phyloP scores from a whole-genome alignment of 2,797 vertebrate species.

The Sebastes elongatus region DNA sequence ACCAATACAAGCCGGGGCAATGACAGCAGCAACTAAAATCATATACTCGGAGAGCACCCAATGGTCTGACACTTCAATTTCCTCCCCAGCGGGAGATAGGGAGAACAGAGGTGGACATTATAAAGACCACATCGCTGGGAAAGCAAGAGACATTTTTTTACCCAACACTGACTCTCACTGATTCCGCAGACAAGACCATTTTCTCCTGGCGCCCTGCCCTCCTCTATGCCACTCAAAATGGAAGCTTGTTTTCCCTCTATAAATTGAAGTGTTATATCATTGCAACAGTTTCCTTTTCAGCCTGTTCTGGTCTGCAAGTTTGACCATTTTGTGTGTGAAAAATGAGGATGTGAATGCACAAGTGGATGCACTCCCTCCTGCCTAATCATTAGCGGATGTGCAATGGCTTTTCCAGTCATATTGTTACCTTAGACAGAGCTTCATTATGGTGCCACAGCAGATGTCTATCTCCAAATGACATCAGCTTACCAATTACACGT shows the following conservation, averaged over 20 bases:
- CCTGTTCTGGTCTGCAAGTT: constrained; percentile 42
- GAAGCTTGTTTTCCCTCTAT: constrained; percentile 66
- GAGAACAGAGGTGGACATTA: constrained; percentile 75
- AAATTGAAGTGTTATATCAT: constrained; percentile 55
- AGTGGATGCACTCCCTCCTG: constrained; percentile 50
- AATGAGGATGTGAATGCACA: constrained; percentile 40
- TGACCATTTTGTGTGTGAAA: constrained; percentile 46
- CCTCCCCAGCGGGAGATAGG: constrained; percentile 75
- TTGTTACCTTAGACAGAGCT: constrained; percentile 77
- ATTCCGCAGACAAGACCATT: constrained; percentile 68
- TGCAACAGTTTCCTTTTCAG: constrained; percentile 43
- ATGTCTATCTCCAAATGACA: constrained; percentile 78
- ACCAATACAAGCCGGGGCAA: constrained; percentile 59
- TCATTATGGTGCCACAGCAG: constrained; percentile 73
- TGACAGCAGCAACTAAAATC: constrained; percentile 69
- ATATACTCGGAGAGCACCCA: constrained; percentile 65
- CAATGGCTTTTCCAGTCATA: constrained; percentile 71
- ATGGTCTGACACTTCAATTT: constrained; percentile 82
- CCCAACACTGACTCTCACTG: constrained; percentile 43
- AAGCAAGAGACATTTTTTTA: constrained; percentile 69
- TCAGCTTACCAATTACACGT: constrained; percentile 77
- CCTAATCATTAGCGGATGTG: constrained; percentile 71
- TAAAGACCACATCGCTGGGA: constrained; percentile 61
- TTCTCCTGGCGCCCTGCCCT: constrained; percentile 54
- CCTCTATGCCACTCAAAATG: constrained; percentile 57